Percentiles rank a stretch among this genome's conserved stretches.
Conservation (phyloP, 2,888 invertebrate genomes). For the Stratiomys singularior region DNA sequence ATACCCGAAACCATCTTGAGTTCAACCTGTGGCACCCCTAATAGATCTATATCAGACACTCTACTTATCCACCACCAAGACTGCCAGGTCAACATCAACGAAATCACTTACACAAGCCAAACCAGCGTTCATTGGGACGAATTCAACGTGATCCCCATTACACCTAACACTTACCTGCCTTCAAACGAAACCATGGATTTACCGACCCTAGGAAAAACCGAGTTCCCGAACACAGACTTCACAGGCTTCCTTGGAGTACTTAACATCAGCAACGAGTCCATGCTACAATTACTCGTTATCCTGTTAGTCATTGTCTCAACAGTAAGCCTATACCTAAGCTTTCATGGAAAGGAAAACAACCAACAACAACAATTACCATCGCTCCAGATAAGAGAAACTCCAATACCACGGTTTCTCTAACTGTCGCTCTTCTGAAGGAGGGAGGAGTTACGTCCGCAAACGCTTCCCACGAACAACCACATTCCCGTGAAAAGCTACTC, state of each 20-base stretch:
- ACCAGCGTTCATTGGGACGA: background rate
- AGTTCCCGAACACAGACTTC: background rate
- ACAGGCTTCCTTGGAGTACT: background rate
- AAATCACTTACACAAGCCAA: background rate
- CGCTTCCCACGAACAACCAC: too few species aligned
- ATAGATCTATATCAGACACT: background rate
- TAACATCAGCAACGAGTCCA: too few species aligned
- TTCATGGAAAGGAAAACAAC: too few species aligned
- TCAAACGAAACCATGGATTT: background rate
- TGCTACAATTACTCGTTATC: too few species aligned
- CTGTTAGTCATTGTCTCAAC: too few species aligned
- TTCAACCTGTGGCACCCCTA: slow-evolving; percentile 35
- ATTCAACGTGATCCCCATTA: background rate
- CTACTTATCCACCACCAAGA: slow-evolving; percentile 5
- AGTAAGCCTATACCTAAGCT: too few species aligned
- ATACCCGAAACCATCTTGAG: slow-evolving; percentile 40
- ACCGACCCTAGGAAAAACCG: background rate
- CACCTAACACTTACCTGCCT: background rate
- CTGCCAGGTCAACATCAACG: slow-evolving; percentile 20
- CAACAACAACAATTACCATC: too few species aligned
- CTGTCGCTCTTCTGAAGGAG: too few species aligned
- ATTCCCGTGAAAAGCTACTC: too few species aligned
- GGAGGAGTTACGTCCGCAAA: too few species aligned
- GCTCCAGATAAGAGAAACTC: too few species aligned
- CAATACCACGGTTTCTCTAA: too few species aligned